A percentile compares a stretch with the other conserved stretches of the same genome.
These are phyloP conservation scores for Temnothorax unifasciatus DNA, from an alignment of 2,888 invertebrate genomes.

Conservation along the genomic window DNA sequence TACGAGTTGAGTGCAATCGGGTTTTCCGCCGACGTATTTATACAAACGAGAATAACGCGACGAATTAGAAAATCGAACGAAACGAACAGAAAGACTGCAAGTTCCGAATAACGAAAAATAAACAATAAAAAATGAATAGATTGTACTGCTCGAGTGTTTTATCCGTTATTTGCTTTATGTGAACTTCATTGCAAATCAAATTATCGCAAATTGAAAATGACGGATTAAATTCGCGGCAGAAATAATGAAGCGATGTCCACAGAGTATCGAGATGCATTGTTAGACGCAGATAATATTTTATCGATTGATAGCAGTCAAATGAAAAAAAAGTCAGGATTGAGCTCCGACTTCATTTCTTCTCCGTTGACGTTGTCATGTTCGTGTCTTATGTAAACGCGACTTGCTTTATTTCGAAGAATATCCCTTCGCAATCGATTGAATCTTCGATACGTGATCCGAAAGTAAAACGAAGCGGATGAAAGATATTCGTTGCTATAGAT, in stretches of 20 bases:
- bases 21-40: neutral
- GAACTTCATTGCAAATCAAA: constrained; percentile 16
- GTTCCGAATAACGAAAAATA: neutral
- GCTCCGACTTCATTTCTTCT: constrained; percentile 40
- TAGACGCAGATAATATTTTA: constrained; percentile 23
- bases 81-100: neutral
- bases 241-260: constrained; percentile 22
- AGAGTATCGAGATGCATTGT: constrained; percentile 20
- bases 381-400: constrained; percentile 47
- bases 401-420: constrained; percentile 48
- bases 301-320: neutral
- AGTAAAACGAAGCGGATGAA: constrained; percentile 28
- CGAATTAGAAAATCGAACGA: constrained; percentile 33
- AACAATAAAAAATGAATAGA: constrained; percentile 6
- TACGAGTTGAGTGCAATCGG: neutral
- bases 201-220: constrained; percentile 27
- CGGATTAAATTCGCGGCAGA: neutral
- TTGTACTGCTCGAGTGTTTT: neutral
- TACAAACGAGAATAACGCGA: constrained; percentile 13
- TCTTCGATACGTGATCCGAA: constrained; percentile 48
- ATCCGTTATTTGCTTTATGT: constrained; percentile 2
- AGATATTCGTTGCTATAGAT: constrained; percentile 13
- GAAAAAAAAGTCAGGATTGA: constrained; percentile 29
- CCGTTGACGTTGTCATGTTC: constrained; percentile 50
- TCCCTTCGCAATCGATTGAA: constrained; percentile 38